Evolutionary conservation across 2,113 vertebrate species (phyloP).

Genomic region (Helogale parvula): DNA sequence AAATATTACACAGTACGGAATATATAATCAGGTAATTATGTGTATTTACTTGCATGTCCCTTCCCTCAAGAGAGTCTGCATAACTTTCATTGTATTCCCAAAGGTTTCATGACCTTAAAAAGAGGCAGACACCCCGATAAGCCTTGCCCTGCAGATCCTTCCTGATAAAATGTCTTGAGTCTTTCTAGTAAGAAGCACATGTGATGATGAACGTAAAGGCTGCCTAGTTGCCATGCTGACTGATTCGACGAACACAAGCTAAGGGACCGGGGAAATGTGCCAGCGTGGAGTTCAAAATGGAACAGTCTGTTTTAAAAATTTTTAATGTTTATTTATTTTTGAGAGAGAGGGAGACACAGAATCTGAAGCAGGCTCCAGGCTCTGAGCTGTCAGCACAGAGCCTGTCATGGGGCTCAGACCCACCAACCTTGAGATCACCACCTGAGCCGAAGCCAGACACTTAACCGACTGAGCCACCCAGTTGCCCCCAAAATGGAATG

Average conservation of each 20-base stretch:
- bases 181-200: neutral
- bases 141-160: neutral
- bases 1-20: neutral
- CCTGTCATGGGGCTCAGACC: too few relatives aligned
- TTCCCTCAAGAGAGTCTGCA: neutral
- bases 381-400: too few relatives aligned
- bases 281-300: neutral
- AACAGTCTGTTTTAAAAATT: too few relatives aligned
- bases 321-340: too few relatives aligned
- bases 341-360: too few relatives aligned
- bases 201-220: neutral
- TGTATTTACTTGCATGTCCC: neutral
- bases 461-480: too few relatives aligned
- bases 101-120: neutral
- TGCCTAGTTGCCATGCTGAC: neutral
- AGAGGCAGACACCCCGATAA: too few relatives aligned
- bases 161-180: neutral
- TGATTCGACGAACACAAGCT: neutral
- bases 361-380: too few relatives aligned
- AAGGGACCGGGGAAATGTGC: neutral
- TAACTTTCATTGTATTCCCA: neutral
- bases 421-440: too few relatives aligned
- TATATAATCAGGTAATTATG: neutral
- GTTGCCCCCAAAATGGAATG: neutral
- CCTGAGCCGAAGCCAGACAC: too few relatives aligned